These are phyloP conservation scores for Philypnodon macrostomus DNA, from an alignment of 2,797 vertebrate species.

Conservation along the genomic window DNA sequence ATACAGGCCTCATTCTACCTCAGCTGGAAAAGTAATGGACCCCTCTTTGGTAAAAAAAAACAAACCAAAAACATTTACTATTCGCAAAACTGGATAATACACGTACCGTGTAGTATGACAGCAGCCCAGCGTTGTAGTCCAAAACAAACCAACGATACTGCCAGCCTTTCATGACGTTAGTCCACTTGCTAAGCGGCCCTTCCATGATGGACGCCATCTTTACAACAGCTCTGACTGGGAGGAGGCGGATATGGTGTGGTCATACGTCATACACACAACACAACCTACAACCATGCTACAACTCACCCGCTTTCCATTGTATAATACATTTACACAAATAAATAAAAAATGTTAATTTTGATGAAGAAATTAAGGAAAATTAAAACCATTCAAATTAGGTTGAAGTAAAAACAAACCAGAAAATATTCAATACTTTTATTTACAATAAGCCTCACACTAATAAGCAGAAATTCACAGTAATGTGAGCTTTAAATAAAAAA, in stretches of 20 bases:
- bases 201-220: conserved; percentile 99
- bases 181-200: conserved; percentile 98
- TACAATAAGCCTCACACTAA: conserved; percentile 99
- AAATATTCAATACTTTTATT: conserved; percentile 82
- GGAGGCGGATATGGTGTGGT: conserved; percentile 56
- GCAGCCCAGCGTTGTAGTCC: conserved; percentile 93
- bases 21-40: conserved; percentile 23
- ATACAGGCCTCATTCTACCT: conserved; percentile 55
- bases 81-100: not conserved
- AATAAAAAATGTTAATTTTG: too few relatives aligned
- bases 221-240: conserved; percentile 63
- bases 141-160: conserved; percentile 98
- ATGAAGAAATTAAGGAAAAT: not conserved
- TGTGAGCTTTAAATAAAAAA: conserved; percentile 97
- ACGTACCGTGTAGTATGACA: conserved; percentile 95
- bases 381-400: not conserved
- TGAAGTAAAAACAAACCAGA: conserved; percentile 7
- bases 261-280: conserved; percentile 30
- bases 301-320: too few relatives aligned
- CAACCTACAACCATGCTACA: too few relatives aligned
- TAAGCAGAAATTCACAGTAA: conserved; percentile 98
- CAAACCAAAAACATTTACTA: fast-evolving
- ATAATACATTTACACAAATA: too few relatives aligned
- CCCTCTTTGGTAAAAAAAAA: too few relatives aligned
- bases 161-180: conserved; percentile 99